Evolutionary conservation across 2,888 invertebrate species (phyloP).

Genomic region (Incurvaria masculella): DNA sequence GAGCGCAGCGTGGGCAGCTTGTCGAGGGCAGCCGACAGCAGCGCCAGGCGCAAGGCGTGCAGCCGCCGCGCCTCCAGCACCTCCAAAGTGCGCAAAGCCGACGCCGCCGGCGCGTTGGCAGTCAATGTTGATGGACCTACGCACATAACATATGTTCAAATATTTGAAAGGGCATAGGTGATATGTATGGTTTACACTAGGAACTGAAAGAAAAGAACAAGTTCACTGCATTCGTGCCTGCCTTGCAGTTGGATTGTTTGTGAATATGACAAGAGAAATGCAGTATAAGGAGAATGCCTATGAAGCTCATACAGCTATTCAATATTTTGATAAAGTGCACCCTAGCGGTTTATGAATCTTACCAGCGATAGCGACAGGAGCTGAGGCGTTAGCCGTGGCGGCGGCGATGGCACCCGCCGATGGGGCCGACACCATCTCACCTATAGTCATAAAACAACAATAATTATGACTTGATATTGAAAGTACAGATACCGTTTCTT

Average conservation of each 20-base stretch:
- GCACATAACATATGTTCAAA: not conserved
- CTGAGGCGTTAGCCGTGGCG: constrained; percentile 23
- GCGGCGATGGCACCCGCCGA: constrained; percentile 28
- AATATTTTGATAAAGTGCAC: not conserved
- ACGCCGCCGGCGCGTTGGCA: constrained; percentile 16
- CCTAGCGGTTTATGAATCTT: constrained; percentile 25
- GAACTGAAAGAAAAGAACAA: no score
- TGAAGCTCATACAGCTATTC: no score
- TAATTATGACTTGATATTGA: no score
- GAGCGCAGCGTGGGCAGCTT: constrained; percentile 72
- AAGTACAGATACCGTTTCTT: no score
- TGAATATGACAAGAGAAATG: no score
- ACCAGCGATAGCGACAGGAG: constrained; percentile 33
- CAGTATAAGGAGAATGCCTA: no score
- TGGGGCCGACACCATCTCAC: constrained; percentile 39
- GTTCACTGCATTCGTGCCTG: no score
- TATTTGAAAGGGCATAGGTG: no score
- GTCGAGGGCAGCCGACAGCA: constrained; percentile 73
- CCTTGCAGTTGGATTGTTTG: no score
- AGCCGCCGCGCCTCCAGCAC: constrained; percentile 52
- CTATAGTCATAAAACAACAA: constrained; percentile 20
- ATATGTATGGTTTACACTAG: no score
- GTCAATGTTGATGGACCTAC: constrained; percentile 34
- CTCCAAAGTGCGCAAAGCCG: constrained; percentile 34
- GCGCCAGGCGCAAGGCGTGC: constrained; percentile 65